A percentile compares a stretch with the other conserved stretches of the same genome.
phyloP scores from a whole-genome alignment of 2,888 invertebrate genomes.

The Eupelmus urozonus region DNA sequence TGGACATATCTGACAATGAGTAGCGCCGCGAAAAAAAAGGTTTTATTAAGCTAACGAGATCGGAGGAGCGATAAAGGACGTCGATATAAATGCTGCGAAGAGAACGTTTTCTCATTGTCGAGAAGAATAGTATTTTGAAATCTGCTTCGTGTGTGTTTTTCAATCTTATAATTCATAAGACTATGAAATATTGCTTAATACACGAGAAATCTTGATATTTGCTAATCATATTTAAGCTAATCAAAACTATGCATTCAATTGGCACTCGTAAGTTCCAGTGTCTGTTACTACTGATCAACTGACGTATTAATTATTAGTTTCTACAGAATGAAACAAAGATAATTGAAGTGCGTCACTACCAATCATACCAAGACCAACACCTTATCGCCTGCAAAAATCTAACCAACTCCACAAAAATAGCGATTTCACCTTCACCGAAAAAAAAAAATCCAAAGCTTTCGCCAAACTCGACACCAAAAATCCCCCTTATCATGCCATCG shows the following conservation, averaged over 20 bases:
- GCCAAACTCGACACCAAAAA: too few species aligned
- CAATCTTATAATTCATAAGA: background rate
- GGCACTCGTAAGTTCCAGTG: too few species aligned
- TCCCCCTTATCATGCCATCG: background rate
- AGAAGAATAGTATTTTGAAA: background rate
- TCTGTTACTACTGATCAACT: too few species aligned
- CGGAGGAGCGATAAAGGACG: background rate
- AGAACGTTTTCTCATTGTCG: background rate
- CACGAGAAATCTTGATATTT: constrained; percentile 16
- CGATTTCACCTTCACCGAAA: background rate
- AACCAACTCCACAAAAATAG: too few species aligned
- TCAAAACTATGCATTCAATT: constrained; percentile 9
- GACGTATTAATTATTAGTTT: too few species aligned
- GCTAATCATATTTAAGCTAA: constrained; percentile 7
- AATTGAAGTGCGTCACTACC: too few species aligned
- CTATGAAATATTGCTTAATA: background rate
- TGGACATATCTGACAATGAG: constrained; percentile 2
- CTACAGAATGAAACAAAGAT: too few species aligned
- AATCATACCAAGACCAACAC: too few species aligned
- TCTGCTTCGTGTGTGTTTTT: background rate
- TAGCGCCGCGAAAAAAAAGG: background rate
- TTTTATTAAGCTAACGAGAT: background rate
- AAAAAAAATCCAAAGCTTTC: too few species aligned
- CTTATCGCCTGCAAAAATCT: too few species aligned
- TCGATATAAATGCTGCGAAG: background rate